Evolutionary conservation across 2,113 vertebrate genomes (phyloP), one percentile per base, ranked within the genome.

Genomic region (Hiodon alosoides): DNA sequence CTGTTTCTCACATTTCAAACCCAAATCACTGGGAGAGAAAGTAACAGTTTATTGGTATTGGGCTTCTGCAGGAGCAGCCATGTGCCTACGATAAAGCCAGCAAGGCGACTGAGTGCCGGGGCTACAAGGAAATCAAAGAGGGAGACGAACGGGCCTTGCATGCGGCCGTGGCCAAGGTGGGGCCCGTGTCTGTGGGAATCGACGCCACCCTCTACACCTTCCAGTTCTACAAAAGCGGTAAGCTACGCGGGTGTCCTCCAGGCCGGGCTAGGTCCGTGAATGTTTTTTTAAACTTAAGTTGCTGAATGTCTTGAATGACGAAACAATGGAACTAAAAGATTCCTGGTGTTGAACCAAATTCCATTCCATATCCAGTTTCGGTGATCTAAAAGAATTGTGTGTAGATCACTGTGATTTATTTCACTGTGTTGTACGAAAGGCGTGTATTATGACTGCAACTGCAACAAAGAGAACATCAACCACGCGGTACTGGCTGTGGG

Each of bases 401-500:
- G 60, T 16, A 9, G 9, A 7, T 31, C 9, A 7, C 8, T 46
- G 72, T 9, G 9, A 3, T 7, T 66, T 55, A 57, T 6, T 58
- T 53, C 46, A 31, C 9, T 48, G 31, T 55, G 0, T 73, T 31
- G 72, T 77, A 58, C 60, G 8, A 77, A 77, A 98, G 97, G 96
- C 0, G 87, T 99, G 55, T 99, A 98, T 86, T 95, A 93, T 0
- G 96, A 99, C 3, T 80, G 81, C 76, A 91, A 85, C 80, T 99
- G 97, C 76, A 91, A 94, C 10, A 82, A 89, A 0, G 89, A 90
- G 0, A 90, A 95, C 76, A 81, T 98, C 87, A 96, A 99, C 85
- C 97, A 99, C 0, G 97, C 96, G 0, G 88, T 99, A 80, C 86
- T 99, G 85, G 93, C 90, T 0, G 97, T 98, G 72, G 96, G 97